A percentile compares a stretch with the other conserved stretches of the same genome.
phyloP scores from a whole-genome alignment of 2,797 vertebrate genomes.

The Takifugu rubripes region DNA sequence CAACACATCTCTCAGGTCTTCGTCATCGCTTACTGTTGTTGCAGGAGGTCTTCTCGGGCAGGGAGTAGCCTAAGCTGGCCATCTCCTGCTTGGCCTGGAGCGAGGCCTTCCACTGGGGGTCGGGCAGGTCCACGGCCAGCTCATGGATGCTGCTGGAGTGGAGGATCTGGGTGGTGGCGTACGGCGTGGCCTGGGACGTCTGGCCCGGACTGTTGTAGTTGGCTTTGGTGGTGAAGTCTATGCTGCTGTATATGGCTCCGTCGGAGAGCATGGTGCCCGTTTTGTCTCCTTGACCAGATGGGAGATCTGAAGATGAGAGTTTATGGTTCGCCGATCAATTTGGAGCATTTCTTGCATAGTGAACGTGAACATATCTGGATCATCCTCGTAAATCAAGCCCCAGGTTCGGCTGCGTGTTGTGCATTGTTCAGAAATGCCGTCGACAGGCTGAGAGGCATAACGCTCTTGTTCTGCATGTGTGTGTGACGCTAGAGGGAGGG shows the following conservation, averaged over 20 bases:
- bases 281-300: slow-evolving; percentile 89
- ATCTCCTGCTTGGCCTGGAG: slow-evolving; percentile 95
- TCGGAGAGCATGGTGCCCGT: slow-evolving; percentile 95
- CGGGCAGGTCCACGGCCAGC: slow-evolving; percentile 93
- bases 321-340: not conserved
- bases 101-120: slow-evolving; percentile 94
- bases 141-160: slow-evolving; percentile 98
- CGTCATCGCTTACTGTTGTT: slow-evolving; percentile 88
- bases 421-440: slow-evolving; percentile 34
- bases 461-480: slow-evolving; percentile 67
- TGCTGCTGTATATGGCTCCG: slow-evolving; percentile 99
- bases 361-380: slow-evolving; percentile 4
- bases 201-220: slow-evolving; percentile 93
- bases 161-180: slow-evolving; percentile 96
- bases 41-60: slow-evolving; percentile 96
- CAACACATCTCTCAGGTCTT: not conserved
- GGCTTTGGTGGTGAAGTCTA: slow-evolving; percentile 96
- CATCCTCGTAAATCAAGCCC: not conserved
- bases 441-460: slow-evolving; percentile 69
- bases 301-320: slow-evolving; percentile 76
- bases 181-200: slow-evolving; percentile 91
- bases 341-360: slow-evolving; percentile 3
- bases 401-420: not conserved
- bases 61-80: slow-evolving; percentile 91
- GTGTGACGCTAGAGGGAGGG: slow-evolving; percentile 70